These are phyloP conservation scores for Drosophila sulfurigaster DNA, from an alignment of 1,140 invertebrate genomes.

Conservation along the genomic window DNA sequence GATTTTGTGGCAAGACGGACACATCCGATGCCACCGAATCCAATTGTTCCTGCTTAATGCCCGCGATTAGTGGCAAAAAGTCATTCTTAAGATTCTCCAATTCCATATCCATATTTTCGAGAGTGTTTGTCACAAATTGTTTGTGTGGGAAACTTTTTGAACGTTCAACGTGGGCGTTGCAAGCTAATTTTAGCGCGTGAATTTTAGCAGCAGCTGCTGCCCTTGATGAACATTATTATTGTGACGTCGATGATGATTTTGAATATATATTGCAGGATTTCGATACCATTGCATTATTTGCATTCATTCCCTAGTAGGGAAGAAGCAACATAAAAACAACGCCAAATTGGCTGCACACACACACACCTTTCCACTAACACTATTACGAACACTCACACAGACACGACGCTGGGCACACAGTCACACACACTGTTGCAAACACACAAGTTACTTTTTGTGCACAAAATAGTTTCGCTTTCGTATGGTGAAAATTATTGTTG, in stretches of 20 bases:
- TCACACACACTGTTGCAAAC: constrained; percentile 43
- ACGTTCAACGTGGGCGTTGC: constrained; percentile 8
- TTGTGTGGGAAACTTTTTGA: neutral
- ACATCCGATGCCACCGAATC: constrained; percentile 71
- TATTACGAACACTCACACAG: constrained; percentile 24
- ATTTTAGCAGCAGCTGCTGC: constrained; percentile 42
- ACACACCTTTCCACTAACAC: constrained; percentile 26
- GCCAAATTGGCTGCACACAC: constrained; percentile 30
- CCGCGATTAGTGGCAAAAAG: constrained; percentile 75
- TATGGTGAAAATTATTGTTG: constrained; percentile 22
- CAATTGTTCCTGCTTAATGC: constrained; percentile 83
- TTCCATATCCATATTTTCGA: constrained; percentile 75
- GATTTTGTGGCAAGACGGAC: constrained; percentile 50
- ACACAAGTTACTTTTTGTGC: constrained; percentile 58
- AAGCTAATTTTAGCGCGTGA: constrained; percentile 44
- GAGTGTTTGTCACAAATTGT: constrained; percentile 19
- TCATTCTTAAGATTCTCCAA: constrained; percentile 82
- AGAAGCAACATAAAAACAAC: constrained; percentile 41
- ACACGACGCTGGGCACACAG: constrained; percentile 17
- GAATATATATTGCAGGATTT: constrained; percentile 28
- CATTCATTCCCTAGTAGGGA: constrained; percentile 19
- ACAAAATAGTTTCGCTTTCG: constrained; percentile 55
- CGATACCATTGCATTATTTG: constrained; percentile 47
- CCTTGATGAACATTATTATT: constrained; percentile 45
- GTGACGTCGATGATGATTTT: too few relatives aligned